Evolutionary conservation across 2,888 invertebrate genomes (phyloP), one percentile per base, ranked within the genome.

Genomic region (Abscondita cerata): DNA sequence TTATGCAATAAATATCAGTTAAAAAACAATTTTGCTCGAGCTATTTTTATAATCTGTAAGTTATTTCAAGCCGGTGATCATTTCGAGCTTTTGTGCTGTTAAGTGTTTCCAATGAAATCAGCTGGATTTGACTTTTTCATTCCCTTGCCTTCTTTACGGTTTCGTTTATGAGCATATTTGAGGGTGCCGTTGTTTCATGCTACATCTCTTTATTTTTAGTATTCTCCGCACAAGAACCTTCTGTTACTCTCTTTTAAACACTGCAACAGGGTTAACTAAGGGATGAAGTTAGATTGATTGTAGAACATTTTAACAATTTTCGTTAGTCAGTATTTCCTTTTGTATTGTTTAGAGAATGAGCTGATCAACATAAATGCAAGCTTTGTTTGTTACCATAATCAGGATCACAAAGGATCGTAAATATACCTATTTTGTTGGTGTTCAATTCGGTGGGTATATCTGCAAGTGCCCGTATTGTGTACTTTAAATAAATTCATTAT

Each of bases 41-140:
- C n/a, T 57, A 62, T 52, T 64, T 60, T 64, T 60, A 60, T 56
- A 56, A 55, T 33, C 40, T 34, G 48, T 52, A 53, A 56, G 56
- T 64, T 57, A 64, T 53, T 64, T 47, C 41, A 50, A 61, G 62
- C 58, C 50, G 52, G 55, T 58, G 57, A 62, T 67, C 64, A 65
- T 65, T 67, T 60, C 41, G 47, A 58, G 67, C 62, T 67, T 67
- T 62, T 68, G 68, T 67, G 67, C 52, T 65, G 67, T 70, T 70
- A 69, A 70, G 69, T 70, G 65, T 70, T 70, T 65, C 67, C 68
- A 69, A 69, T 70, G 68, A 69, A 70, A 69, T 70, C 69, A 68
- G 68, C 69, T 67, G 68, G 68, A 69, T 70, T 68, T 68, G 67
- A 68, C 68, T 68, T 66, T 67, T 68, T 68, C 68, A 60, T 66